These are phyloP conservation scores for Cherax destructor DNA, from an alignment of 1,140 invertebrate species.

Conservation along the genomic window DNA sequence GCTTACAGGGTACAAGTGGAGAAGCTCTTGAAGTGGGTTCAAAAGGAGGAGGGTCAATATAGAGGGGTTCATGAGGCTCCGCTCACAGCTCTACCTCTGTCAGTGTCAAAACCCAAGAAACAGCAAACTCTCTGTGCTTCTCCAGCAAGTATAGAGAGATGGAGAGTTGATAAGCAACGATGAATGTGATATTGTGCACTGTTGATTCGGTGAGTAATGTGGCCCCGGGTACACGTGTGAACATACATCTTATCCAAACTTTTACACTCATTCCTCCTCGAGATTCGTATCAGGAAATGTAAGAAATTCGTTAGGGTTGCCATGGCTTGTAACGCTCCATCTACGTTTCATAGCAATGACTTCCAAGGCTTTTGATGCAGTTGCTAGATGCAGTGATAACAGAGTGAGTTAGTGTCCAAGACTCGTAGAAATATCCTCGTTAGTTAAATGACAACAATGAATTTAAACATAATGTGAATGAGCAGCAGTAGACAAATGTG, in stretches of 20 bases:
- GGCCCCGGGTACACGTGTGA: slow-evolving; percentile 27
- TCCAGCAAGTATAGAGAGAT: slow-evolving; percentile 28
- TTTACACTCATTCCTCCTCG: not conserved
- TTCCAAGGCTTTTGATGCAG: not conserved
- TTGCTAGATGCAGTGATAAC: not conserved
- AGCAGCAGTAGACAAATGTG: not conserved
- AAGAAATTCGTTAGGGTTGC: slow-evolving; percentile 40
- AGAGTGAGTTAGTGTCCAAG: not conserved
- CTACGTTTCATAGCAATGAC: not conserved
- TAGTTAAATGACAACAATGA: not conserved
- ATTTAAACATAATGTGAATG: not conserved
- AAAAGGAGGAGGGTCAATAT: not conserved
- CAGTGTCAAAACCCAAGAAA: not conserved
- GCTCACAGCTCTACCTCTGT: slow-evolving; percentile 5
- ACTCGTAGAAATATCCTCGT: not conserved
- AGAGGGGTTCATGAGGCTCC: slow-evolving; percentile 10
- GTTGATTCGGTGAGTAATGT: slow-evolving; percentile 57
- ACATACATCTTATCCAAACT: slow-evolving; percentile 1
- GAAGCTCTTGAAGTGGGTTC: not conserved
- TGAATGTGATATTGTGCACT: slow-evolving; percentile 65
- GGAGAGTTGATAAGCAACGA: slow-evolving; percentile 49
- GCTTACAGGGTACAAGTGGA: no score
- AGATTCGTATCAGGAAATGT: slow-evolving; percentile 22
- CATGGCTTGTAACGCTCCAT: slow-evolving; percentile 14
- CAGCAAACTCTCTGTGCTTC: slow-evolving; percentile 26